A percentile compares a stretch with the other conserved stretches of the same genome.
phyloP scores from a whole-genome alignment of 2,888 invertebrate species.

The Prosopocoilus inquinatus region DNA sequence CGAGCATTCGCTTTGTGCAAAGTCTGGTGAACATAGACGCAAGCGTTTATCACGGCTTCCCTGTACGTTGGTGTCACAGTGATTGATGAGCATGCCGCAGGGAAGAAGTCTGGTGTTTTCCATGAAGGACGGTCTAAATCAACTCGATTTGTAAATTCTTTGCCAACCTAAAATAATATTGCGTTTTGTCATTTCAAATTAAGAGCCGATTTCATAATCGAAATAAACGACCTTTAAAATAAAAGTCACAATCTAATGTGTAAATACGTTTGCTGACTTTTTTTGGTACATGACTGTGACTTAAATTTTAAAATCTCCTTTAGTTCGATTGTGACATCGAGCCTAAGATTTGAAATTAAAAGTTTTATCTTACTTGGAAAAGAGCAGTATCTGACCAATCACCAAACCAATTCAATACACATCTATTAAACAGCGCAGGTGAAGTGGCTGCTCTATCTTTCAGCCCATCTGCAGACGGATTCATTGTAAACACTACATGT shows the following conservation, averaged over 20 bases:
- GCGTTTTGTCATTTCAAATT: no score
- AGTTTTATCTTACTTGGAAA: conserved; percentile 66
- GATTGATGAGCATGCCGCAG: conserved; percentile 77
- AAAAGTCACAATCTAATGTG: no score
- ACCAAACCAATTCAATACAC: conserved; percentile 99
- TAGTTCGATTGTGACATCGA: no score
- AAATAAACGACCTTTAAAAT: no score
- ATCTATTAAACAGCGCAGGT: conserved; percentile 97
- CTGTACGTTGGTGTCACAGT: conserved; percentile 77
- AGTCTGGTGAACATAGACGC: conserved; percentile 97
- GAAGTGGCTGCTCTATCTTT: conserved; percentile 99
- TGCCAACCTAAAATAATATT: conserved; percentile 67
- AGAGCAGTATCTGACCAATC: conserved; percentile 98
- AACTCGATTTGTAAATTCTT: conserved; percentile 93
- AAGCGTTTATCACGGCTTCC: conserved; percentile 97
- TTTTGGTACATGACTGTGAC: no score
- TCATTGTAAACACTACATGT: conserved; percentile 99
- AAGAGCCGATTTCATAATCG: no score
- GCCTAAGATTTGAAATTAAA: background rate
- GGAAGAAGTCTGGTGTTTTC: conserved; percentile 87
- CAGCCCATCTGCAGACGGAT: conserved; percentile 96
- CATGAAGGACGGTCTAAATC: conserved; percentile 89
- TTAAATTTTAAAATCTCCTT: no score
- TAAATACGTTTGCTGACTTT: no score
- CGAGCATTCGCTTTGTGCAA: conserved; percentile 92